Conservation (phyloP, 2,797 vertebrate genomes). For the Pipistrellus pipistrellus region DNA sequence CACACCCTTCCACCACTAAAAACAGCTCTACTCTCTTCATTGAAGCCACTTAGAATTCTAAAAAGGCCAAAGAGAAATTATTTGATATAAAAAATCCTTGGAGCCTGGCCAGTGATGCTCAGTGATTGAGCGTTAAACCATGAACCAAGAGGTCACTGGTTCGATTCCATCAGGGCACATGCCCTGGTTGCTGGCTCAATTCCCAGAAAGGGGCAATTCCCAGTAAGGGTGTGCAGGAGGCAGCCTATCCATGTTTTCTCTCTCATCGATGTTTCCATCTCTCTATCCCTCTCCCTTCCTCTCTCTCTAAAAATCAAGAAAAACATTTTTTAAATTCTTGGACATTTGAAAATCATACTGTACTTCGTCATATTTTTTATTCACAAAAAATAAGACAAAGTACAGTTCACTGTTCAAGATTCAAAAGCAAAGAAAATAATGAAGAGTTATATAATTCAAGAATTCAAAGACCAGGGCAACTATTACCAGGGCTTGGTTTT, state of each 20-base stretch:
- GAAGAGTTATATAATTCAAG: conserved; percentile 40
- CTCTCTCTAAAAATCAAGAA: no score
- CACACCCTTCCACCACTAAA: background rate
- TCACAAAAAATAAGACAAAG: background rate
- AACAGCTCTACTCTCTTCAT: background rate
- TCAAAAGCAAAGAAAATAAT: conserved; percentile 7
- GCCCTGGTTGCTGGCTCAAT: no score
- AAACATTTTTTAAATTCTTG: background rate
- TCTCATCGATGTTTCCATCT: no score
- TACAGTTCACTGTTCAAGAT: background rate
- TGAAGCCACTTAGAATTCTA: background rate
- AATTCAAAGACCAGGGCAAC: background rate
- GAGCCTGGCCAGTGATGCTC: no score
- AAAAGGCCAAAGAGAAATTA: conserved; percentile 12
- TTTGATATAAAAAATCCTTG: background rate
- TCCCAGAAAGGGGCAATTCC: no score
- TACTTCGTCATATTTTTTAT: background rate
- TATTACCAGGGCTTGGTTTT: no score
- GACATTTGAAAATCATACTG: background rate
- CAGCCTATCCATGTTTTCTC: no score
- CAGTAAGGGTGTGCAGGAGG: no score
- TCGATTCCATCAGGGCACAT: no score
- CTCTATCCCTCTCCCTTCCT: no score
- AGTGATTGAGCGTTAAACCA: no score
- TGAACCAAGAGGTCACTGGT: no score